Conservation (phyloP, 2,797 vertebrate genomes). For the Lophotriccus pileatus region DNA sequence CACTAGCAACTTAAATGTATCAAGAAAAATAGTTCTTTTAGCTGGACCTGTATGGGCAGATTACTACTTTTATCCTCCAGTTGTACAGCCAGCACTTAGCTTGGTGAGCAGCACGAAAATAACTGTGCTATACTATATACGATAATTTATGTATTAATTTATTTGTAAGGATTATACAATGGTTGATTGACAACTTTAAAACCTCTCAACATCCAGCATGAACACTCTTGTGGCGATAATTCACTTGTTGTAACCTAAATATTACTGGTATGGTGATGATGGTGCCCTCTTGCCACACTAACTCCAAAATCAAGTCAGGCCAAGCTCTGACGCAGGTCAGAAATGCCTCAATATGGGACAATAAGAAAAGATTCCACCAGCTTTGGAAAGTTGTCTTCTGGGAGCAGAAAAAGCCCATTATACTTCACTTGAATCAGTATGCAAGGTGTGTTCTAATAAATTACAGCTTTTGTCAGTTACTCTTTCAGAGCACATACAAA, state of each 20-base stretch:
- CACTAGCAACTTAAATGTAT: neutral
- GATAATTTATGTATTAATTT: neutral
- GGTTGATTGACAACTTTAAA: neutral
- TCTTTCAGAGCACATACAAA: neutral
- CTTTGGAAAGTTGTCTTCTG: neutral
- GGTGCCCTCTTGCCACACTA: neutral
- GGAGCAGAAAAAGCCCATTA: neutral
- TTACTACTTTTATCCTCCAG: neutral
- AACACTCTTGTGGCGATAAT: neutral
- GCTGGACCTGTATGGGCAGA: neutral
- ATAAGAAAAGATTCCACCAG: neutral
- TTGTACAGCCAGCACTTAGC: neutral
- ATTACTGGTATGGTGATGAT: rapidly evolving
- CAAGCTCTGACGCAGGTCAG: neutral
- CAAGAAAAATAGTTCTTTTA: neutral
- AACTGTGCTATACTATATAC: neutral
- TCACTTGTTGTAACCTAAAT: neutral
- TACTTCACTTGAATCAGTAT: neutral
- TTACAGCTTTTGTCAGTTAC: neutral
- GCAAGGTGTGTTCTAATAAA: neutral
- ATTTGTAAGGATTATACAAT: neutral
- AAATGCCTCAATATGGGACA: rapidly evolving
- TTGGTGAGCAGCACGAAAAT: neutral
- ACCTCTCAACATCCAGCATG: neutral
- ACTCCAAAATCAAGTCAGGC: neutral